Percentiles rank a stretch among this genome's conserved stretches.
These are phyloP conservation scores for Gnatocerus cornutus DNA, from an alignment of 2,888 invertebrate species.

Conservation along the genomic window DNA sequence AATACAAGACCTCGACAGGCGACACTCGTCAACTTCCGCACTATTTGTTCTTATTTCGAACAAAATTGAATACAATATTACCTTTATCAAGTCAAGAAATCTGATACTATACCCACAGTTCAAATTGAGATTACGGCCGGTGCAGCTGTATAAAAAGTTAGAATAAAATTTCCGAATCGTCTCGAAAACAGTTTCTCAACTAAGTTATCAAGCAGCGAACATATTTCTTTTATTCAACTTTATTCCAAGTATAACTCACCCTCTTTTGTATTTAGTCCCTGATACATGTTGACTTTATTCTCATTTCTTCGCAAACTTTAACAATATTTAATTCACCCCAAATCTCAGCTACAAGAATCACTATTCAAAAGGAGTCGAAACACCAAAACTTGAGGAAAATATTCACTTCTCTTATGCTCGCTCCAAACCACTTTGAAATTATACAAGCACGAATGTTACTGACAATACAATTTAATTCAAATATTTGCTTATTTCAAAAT, in stretches of 20 bases:
- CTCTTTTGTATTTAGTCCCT: constrained; percentile 28
- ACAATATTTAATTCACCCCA: constrained; percentile 4
- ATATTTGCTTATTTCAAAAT: constrained; percentile 22
- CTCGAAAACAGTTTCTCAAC: constrained; percentile 52
- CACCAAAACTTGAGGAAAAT: neutral
- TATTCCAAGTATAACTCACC: constrained; percentile 53
- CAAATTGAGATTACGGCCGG: constrained; percentile 47
- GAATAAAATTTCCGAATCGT: constrained; percentile 51
- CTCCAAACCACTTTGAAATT: constrained; percentile 20
- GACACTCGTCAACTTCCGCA: constrained; percentile 17
- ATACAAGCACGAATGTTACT: constrained; percentile 20
- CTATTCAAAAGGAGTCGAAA: constrained; percentile 2
- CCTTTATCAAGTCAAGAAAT: constrained; percentile 47
- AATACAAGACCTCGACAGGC: constrained; percentile 21
- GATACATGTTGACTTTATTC: constrained; percentile 9
- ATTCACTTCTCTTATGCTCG: neutral
- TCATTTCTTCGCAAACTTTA: constrained; percentile 7
- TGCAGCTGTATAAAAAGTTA: constrained; percentile 50
- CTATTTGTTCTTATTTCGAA: constrained; percentile 38
- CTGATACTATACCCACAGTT: constrained; percentile 35
- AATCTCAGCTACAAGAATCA: constrained; percentile 2
- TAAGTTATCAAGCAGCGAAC: constrained; percentile 50
- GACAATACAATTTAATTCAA: constrained; percentile 26
- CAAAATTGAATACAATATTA: constrained; percentile 44
- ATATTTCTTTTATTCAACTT: constrained; percentile 55